phyloP scores from a whole-genome alignment of 2,113 vertebrate genomes.

The Donacobius atricapilla region DNA sequence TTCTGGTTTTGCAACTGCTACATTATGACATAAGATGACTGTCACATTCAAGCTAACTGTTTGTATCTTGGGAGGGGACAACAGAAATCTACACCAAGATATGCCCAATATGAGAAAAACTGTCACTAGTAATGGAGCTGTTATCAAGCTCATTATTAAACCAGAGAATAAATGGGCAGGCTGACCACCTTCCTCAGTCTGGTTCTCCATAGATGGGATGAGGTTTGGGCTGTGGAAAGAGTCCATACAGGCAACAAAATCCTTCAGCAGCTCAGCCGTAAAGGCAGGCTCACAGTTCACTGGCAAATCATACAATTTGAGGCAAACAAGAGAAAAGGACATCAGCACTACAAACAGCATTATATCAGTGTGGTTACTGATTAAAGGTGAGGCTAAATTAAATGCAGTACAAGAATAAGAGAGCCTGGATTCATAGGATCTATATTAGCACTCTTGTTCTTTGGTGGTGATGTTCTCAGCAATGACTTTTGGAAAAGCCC shows the following conservation, averaged over 20 bases:
- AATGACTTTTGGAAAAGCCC: background rate
- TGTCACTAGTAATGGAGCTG: background rate
- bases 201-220: background rate
- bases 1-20: background rate
- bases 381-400: background rate
- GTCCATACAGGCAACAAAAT: background rate
- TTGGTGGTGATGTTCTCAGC: background rate
- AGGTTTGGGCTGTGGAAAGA: background rate
- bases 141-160: background rate
- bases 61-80: background rate
- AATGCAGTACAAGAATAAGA: background rate
- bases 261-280: constrained; percentile 15
- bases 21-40: background rate
- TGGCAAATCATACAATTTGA: constrained; percentile 12
- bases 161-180: background rate
- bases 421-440: background rate
- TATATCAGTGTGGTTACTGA: background rate
- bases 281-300: background rate
- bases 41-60: background rate
- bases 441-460: background rate
- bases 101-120: background rate
- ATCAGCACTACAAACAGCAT: background rate
- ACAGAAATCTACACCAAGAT: background rate
- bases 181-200: background rate
- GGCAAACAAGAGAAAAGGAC: constrained; percentile 23